Conservation (phyloP, 1,140 invertebrate genomes). For the Brachionus koreanus region DNA sequence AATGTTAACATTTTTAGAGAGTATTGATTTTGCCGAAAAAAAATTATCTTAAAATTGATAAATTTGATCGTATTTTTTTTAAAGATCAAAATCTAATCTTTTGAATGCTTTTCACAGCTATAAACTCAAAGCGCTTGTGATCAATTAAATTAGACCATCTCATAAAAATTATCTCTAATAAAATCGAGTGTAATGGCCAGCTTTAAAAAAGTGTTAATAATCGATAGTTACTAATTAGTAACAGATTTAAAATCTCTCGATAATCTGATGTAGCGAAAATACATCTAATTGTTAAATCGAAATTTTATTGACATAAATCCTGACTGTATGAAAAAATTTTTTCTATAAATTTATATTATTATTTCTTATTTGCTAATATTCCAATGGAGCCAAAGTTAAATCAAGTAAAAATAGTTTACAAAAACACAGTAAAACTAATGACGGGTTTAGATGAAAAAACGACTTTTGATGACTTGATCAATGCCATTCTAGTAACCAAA, state of each 20-base stretch:
- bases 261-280: neutral
- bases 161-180: neutral
- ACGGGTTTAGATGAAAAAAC: constrained; percentile 3
- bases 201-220: constrained; percentile 27
- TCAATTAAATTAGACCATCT: neutral
- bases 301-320: neutral
- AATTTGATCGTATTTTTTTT: neutral
- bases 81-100: neutral
- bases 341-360: neutral
- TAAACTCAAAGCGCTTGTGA: neutral
- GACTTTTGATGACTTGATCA: constrained; percentile 5
- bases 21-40: neutral
- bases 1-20: neutral
- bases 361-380: neutral
- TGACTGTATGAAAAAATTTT: neutral
- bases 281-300: neutral
- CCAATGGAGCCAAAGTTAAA: neutral
- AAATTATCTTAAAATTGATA: neutral
- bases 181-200: neutral
- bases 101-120: neutral
- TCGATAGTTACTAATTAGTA: constrained; percentile 20
- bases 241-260: neutral
- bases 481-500: neutral
- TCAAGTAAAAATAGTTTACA: constrained; percentile 21
- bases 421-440: constrained; percentile 13